Percentiles rank a stretch among this genome's conserved stretches.
Conservation (phyloP, 92 coral and sea anemone species). For the Scolanthus callimorphus region DNA sequence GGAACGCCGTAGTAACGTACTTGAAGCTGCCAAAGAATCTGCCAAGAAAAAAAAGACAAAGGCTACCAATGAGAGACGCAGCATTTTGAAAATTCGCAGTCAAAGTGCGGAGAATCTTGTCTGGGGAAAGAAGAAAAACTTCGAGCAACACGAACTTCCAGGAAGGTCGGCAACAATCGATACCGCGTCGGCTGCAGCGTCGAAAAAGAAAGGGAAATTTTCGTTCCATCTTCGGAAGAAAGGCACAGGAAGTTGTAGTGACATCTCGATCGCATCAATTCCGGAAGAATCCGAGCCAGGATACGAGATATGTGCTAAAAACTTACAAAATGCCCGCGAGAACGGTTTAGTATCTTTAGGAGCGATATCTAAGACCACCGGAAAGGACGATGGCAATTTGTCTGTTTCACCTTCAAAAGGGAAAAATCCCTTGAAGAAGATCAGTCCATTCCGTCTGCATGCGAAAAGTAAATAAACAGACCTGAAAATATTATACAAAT, state of each 20-base stretch:
- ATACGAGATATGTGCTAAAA: too few species aligned
- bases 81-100: conserved; percentile 28
- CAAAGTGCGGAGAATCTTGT: conserved; percentile 39
- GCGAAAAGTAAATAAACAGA: too few species aligned
- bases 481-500: too few species aligned
- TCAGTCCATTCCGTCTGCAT: background rate
- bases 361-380: too few species aligned
- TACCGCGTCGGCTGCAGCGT: background rate
- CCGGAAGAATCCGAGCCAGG: background rate
- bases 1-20: conserved; percentile 16
- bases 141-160: background rate
- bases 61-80: conserved; percentile 24
- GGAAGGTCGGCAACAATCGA: background rate
- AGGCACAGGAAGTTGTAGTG: background rate
- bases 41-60: conserved; percentile 20
- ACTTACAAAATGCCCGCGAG: too few species aligned
- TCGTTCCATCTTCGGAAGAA: background rate
- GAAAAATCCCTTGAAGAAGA: background rate
- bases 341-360: too few species aligned
- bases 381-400: too few species aligned
- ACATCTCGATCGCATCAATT: background rate
- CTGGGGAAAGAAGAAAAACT: conserved; percentile 12
- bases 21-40: conserved; percentile 20
- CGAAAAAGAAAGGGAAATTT: background rate
- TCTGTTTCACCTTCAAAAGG: background rate